Percentiles rank a stretch among this genome's conserved stretches.
phyloP scores from a whole-genome alignment of 2,888 invertebrate genomes.

The Amiota communis region DNA sequence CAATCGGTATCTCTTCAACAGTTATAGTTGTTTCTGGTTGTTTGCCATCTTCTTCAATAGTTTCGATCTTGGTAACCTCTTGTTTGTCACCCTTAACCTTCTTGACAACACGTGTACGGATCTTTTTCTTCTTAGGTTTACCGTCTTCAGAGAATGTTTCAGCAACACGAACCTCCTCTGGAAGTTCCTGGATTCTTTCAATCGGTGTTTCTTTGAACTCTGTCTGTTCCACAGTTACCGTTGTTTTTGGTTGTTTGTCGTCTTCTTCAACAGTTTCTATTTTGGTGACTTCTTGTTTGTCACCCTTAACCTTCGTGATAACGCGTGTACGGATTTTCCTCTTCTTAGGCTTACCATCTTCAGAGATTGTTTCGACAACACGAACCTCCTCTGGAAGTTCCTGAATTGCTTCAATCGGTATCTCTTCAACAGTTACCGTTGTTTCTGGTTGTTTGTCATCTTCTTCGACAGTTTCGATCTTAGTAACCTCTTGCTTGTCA shows the following conservation, averaged over 20 bases:
- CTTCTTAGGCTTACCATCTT: constrained; percentile 55
- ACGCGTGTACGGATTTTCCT: constrained; percentile 64
- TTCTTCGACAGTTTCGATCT: constrained; percentile 63
- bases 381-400: constrained; percentile 63
- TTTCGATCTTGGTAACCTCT: constrained; percentile 65
- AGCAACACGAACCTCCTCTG: constrained; percentile 49
- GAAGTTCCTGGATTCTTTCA: constrained; percentile 40
- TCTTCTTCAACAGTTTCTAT: constrained; percentile 65
- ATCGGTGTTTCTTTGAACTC: constrained; percentile 60
- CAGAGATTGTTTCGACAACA: constrained; percentile 65
- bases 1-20: constrained; percentile 51
- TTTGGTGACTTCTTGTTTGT: constrained; percentile 62
- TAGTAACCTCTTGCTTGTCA: constrained; percentile 56
- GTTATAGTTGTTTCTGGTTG: constrained; percentile 62
- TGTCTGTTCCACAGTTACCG: constrained; percentile 45
- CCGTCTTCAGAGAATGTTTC: constrained; percentile 67
- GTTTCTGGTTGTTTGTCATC: constrained; percentile 65
- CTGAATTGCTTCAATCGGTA: constrained; percentile 48
- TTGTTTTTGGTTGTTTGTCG: constrained; percentile 56
- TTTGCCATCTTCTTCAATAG: constrained; percentile 57
- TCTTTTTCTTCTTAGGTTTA: constrained; percentile 61
- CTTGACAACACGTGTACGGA: constrained; percentile 38
- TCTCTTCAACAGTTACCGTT: constrained; percentile 62
- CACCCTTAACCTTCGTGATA: constrained; percentile 65
- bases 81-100: constrained; percentile 51